Conservation (phyloP, 2,888 invertebrate genomes). For the Eristalis pertinax region DNA sequence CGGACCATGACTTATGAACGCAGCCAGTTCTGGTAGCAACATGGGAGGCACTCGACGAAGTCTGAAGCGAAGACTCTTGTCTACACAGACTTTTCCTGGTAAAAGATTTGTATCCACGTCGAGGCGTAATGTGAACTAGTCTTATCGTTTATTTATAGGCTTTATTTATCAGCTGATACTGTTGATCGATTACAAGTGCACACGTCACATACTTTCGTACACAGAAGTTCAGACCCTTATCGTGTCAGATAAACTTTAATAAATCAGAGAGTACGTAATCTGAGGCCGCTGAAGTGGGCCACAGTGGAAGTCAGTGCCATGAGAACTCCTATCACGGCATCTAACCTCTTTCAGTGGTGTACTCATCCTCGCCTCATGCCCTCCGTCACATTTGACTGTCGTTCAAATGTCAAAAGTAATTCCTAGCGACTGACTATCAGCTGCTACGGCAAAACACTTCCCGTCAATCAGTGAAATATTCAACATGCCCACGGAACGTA, state of each 20-base stretch:
- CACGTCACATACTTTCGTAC: neutral
- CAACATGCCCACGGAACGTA: neutral
- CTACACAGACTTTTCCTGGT: neutral
- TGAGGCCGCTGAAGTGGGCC: neutral
- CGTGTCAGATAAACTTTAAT: neutral
- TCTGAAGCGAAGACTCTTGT: too few relatives aligned
- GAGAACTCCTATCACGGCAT: neutral
- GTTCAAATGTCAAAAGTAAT: constrained; percentile 37
- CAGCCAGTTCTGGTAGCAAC: too few relatives aligned
- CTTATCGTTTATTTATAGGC: neutral
- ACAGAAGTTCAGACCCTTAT: neutral
- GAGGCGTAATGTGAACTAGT: neutral
- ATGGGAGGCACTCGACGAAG: too few relatives aligned
- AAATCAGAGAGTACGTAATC: neutral
- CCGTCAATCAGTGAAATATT: constrained; percentile 23
- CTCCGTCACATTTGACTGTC: neutral
- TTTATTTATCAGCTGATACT: neutral
- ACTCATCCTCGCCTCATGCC: neutral
- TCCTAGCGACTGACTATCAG: constrained; percentile 8
- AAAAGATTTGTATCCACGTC: neutral
- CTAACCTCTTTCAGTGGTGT: neutral
- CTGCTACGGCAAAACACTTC: constrained; percentile 13
- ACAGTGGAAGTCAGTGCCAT: neutral
- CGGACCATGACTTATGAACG: too few relatives aligned
- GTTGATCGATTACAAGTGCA: neutral